Evolutionary conservation across 2,888 invertebrate genomes (phyloP).

Genomic region (Nasonovia ribisnigri): DNA sequence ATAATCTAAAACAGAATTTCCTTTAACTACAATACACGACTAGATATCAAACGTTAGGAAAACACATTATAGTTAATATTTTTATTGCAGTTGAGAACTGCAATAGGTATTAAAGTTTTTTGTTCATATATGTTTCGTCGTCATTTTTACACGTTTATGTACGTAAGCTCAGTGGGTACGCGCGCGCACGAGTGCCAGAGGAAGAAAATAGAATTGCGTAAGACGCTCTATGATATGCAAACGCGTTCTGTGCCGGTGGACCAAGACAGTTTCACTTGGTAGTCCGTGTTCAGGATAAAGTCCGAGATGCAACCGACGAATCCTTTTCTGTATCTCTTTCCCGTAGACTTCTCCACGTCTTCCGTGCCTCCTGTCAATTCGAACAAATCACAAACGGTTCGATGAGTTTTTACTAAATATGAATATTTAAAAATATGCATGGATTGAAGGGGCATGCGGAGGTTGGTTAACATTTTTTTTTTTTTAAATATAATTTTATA

Average conservation of each 20-base stretch:
- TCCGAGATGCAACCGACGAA: conserved; percentile 87
- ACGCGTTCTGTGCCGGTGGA: conserved; percentile 47
- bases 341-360: conserved; percentile 79
- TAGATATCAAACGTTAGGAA: conserved; percentile 53
- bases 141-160: conserved; percentile 27
- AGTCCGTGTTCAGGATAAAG: conserved; percentile 84
- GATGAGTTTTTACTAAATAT: not conserved
- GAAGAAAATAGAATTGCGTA: not conserved
- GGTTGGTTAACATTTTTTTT: no score
- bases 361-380: conserved; percentile 80
- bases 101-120: not conserved
- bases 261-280: conserved; percentile 75
- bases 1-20: conserved; percentile 56
- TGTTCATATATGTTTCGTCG: not conserved
- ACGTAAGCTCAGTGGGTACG: conserved; percentile 56
- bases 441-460: no score
- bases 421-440: no score
- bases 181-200: conserved; percentile 22
- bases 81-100: not conserved
- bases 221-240: conserved; percentile 59
- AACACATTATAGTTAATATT: conserved; percentile 33
- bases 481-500: no score
- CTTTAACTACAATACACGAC: conserved; percentile 35
- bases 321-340: conserved; percentile 80
- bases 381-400: not conserved